Evolutionary conservation across 2,797 vertebrate genomes (phyloP), one percentile per base, ranked within the genome.

Genomic region (Sandelia bainsii): DNA sequence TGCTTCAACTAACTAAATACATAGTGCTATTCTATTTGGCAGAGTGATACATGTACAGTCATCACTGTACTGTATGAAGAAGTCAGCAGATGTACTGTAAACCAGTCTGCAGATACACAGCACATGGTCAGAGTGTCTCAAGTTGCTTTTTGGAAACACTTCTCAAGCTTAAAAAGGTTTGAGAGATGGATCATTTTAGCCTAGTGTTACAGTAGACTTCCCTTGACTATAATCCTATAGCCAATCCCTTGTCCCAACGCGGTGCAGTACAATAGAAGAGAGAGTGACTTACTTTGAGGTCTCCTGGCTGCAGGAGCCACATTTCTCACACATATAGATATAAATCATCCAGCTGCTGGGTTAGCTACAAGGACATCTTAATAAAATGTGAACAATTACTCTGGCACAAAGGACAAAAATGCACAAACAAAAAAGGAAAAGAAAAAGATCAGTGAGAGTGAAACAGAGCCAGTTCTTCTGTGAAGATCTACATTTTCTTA

Each of bases 341-440:
- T 86, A 87, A 89, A 87, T 88, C 89, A 89, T 66, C 83, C 80
- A 84, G 76, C 29, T 61, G 59, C 56, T 5, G 25, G 11, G 64
- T 64, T 19, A 53, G 69, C 60, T 68, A 57, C 85, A 82, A 87
- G 80, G 82, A 68, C 77, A 84, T 79, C 65, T 59, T 67, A 69
- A 82, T 79, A 78, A 86, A 87, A 81, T 46, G 64, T 71, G 56
- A 78, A 80, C 70, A 86, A 86, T 77, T 50, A 69, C 76, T 85
- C 17, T 23, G 29, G 46, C 52, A 44, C 71, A 70, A 46, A 66
- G 69, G 62, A 64, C 52, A 67, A 64, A 63, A 51, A 75, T 74
- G 46, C 32, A 61, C 39, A 74, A 74, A 70, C 56, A 40, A 51
- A 13, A 48, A 23, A 44, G 50, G 13, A 52, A 49, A n/a, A 27